These are phyloP conservation scores for Neoseiulus cucumeris DNA, from an alignment of 1,140 invertebrate species.

Conservation along the genomic window DNA sequence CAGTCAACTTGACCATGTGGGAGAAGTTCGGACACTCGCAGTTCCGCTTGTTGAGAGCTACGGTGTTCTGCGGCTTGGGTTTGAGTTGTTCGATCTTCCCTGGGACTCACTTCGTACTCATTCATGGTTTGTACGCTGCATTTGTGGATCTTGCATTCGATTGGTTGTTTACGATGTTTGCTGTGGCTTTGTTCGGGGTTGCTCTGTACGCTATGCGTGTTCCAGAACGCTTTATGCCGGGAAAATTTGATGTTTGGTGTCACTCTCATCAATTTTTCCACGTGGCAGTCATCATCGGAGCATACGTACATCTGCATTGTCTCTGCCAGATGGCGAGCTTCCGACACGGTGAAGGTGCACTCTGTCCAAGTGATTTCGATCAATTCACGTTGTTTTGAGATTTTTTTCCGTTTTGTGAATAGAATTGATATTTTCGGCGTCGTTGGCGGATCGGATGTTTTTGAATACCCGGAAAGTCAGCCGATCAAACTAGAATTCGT, in stretches of 20 bases:
- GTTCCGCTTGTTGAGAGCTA: constrained; percentile 30
- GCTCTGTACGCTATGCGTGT: constrained; percentile 34
- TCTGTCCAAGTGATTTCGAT: background rate
- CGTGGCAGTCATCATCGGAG: too few relatives aligned
- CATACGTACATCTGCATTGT: too few relatives aligned
- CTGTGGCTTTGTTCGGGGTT: constrained; percentile 33
- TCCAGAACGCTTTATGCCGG: constrained; percentile 19
- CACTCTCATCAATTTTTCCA: too few relatives aligned
- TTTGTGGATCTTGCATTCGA: constrained; percentile 24
- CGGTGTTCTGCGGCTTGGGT: background rate
- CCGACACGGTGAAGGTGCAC: background rate
- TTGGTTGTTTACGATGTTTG: background rate
- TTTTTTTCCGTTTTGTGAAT: too few relatives aligned
- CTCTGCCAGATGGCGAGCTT: too few relatives aligned
- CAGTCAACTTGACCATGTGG: constrained; percentile 34
- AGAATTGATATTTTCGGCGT: too few relatives aligned
- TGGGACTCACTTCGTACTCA: too few relatives aligned
- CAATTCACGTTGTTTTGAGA: background rate
- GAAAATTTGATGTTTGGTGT: constrained; percentile 35
- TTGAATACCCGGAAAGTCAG: too few relatives aligned
- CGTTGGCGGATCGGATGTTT: too few relatives aligned
- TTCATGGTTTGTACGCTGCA: background rate
- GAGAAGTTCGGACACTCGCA: constrained; percentile 33
- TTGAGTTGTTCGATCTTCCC: too few relatives aligned
- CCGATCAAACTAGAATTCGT: too few relatives aligned